A percentile compares a stretch with the other conserved stretches of the same genome.
Evolutionary conservation across 2,888 invertebrate genomes (phyloP).

Genomic region (Athetis lepigone): DNA sequence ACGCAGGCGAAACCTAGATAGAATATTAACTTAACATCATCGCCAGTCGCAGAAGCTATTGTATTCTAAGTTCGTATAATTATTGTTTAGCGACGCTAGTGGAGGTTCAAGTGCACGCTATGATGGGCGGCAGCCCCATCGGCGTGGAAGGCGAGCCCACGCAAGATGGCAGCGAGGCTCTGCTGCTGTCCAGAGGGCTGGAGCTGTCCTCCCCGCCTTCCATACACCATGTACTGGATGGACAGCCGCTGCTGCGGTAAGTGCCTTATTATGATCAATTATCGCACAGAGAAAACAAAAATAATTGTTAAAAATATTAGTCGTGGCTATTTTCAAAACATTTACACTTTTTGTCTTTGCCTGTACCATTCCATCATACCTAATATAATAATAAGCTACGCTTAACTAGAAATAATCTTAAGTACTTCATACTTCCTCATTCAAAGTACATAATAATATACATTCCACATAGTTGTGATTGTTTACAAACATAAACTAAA

Average conservation of each 20-base stretch:
- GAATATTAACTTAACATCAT: no score
- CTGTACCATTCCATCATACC: not conserved
- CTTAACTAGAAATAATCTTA: not conserved
- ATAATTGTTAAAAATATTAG: not conserved
- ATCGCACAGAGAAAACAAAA: slow-evolving; percentile 12
- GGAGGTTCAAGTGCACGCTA: slow-evolving; percentile 78
- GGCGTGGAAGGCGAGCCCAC: slow-evolving; percentile 68
- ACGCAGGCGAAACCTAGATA: no score
- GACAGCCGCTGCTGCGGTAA: slow-evolving; percentile 90
- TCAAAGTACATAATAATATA: slow-evolving; percentile 18
- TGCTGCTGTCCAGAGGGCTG: slow-evolving; percentile 96
- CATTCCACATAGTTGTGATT: slow-evolving; percentile 21
- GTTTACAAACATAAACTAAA: slow-evolving; percentile 26
- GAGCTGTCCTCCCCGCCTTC: slow-evolving; percentile 96
- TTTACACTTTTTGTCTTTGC: not conserved
- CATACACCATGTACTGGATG: slow-evolving; percentile 97
- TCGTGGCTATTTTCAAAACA: not conserved
- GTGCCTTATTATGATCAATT: slow-evolving; percentile 51
- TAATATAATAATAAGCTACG: not conserved
- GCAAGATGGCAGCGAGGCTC: slow-evolving; percentile 91
- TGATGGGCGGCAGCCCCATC: slow-evolving; percentile 67
- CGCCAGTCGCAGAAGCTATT: no score
- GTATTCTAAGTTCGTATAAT: not conserved
- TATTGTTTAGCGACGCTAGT: slow-evolving; percentile 75
- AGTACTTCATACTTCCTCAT: slow-evolving; percentile 20